These are phyloP conservation scores for Acanthopagrus latus DNA, from an alignment of 2,797 vertebrate species.

Conservation along the genomic window DNA sequence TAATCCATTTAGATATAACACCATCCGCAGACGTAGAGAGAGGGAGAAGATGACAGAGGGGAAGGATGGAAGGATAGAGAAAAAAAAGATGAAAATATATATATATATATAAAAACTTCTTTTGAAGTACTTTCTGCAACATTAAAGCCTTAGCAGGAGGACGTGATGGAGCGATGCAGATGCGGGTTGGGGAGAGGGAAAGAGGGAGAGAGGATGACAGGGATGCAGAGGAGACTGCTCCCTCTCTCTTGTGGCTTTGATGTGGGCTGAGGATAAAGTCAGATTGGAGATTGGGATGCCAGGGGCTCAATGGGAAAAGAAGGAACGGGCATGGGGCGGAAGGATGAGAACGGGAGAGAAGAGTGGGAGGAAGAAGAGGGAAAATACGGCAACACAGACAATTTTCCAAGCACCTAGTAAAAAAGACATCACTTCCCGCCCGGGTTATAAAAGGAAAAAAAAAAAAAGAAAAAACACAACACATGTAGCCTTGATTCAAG, in stretches of 20 bases:
- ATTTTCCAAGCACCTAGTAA: constrained; percentile 44
- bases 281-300: constrained; percentile 79
- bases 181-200: constrained; percentile 42
- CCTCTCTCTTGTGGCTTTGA: constrained; percentile 72
- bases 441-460: not conserved
- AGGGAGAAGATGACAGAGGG: constrained; percentile 50
- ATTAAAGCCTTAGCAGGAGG: constrained; percentile 74
- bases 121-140: constrained; percentile 78
- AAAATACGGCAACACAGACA: constrained; percentile 32
- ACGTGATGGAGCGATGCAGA: constrained; percentile 59
- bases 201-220: constrained; percentile 69
- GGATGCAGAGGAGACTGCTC: constrained; percentile 75
- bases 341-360: constrained; percentile 65
- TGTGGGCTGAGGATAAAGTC: constrained; percentile 81
- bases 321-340: constrained; percentile 63
- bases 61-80: constrained; percentile 60
- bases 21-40: constrained; percentile 44
- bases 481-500: constrained; percentile 21
- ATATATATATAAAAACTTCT: constrained; percentile 47
- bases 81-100: not conserved
- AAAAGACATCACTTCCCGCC: constrained; percentile 15
- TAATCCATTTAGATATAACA: constrained; percentile 77
- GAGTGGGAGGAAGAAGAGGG: constrained; percentile 37
- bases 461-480: constrained; percentile 16
- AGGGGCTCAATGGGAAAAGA: constrained; percentile 70